Evolutionary conservation across 1,140 invertebrate genomes (phyloP), one percentile per base, ranked within the genome.

Genomic region (Thaumatotibia leucotreta): DNA sequence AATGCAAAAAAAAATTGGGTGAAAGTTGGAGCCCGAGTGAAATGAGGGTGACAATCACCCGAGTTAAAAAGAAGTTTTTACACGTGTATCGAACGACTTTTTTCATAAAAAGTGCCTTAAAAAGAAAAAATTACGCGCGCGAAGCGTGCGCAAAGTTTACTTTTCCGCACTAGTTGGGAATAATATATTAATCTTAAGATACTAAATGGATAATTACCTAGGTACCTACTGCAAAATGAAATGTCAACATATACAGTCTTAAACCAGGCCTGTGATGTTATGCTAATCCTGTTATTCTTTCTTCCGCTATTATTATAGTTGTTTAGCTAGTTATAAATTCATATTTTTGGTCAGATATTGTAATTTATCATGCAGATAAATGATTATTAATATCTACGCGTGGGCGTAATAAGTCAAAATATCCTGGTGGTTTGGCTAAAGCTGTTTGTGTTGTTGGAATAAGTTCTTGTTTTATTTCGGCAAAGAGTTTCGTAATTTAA

Each of bases 301-400:
- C 52, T 58, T 58, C 52, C 24, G 4, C 29, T 54, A 54, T n/a
- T 58, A 58, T 58, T 31, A 58, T n/a, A 58, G 24, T 58, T 31
- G 52, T 58, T 58, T 58, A 58, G n/a, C 24, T 58, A 29, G 52
- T 58, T 58, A 58, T 29, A 31, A 31, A 31, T 31, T 58, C 52
- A 58, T 29, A 31, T n/a, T 54, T 54, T 54, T 31, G n/a, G 27
- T 58, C 24, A 29, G n/a, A 58, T 31, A 58, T 24, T 14, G 5
- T 58, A 14, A 58, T 29, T 58, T 58, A 58, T 58, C 29, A 27
- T 14, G 23, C 23, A 31, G 20, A 58, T 27, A 58, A 58, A 58
- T 58, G 52, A 29, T 58, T 58, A 58, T 58, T 58, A 27, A 58
- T 58, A 29, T 29, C 24, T 8, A 20, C 1, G 52, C 14, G 52